Evolutionary conservation across 1,140 invertebrate species (phyloP), one percentile per base, ranked within the genome.

Genomic region (Odontomachus brunneus): DNA sequence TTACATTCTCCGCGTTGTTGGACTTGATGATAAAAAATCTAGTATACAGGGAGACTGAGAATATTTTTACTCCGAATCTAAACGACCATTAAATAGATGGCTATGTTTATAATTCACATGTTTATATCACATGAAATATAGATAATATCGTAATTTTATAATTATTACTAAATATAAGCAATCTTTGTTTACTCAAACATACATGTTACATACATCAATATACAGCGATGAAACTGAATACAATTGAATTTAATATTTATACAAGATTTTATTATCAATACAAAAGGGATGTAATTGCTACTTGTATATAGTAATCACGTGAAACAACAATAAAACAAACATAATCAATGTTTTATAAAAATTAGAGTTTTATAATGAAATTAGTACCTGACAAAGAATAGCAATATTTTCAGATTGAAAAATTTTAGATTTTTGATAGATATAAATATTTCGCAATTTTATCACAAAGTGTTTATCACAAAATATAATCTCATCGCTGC

Each of bases 1-100:
- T 97, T 38, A 99, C 97, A 94, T 99, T 99, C 93, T 99, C 99
- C 82, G 97, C 97, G 94, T 99, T 99, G 93, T 99, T 99, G 60
- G 98, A 99, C 94, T 99, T 99, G 84, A 99, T 99, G 26, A 99
- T 96, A 94, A 99, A 99, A 95, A 99, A 99, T 90, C 94, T 94
- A 74, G 9, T 63, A 75, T n/a, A 69, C 81, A 85, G 88, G 86
- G 55, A 89, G 62, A 88, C 83, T 85, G 72, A 59, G 83, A 78
- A 80, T 57, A 84, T 75, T 63, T 75, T 63, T 83, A 69, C 53
- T n/a, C n/a, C 14, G 29, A 44, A 29, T 72, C 48, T 81, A 59
- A 11, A 65, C 11, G 38, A 17, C 74, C 3, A 57, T 75, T 62
- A 72, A 44, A 80, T 69, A 71, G 5, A 57, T 12, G 44, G 57